These are phyloP conservation scores for Actenoides hombroni DNA, from an alignment of 2,113 vertebrate species.

Conservation along the genomic window DNA sequence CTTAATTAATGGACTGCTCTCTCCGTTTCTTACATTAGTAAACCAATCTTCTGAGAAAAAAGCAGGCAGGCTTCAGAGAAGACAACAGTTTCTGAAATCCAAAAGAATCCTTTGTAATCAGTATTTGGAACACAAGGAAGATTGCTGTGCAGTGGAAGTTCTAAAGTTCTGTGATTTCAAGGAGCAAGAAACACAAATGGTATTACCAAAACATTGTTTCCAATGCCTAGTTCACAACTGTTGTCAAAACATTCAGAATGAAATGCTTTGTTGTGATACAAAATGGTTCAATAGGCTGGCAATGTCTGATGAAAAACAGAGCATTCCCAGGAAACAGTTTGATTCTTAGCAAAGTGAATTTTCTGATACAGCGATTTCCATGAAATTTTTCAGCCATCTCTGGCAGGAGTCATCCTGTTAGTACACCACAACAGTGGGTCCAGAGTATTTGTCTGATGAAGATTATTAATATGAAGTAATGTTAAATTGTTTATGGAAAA, in stretches of 20 bases:
- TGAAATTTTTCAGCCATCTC: neutral
- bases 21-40: neutral
- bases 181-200: neutral
- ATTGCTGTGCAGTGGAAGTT: neutral
- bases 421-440: neutral
- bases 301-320: rapidly evolving
- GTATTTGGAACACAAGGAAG: neutral
- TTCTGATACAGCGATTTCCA: neutral
- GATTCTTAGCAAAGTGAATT: neutral
- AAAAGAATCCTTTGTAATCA: neutral
- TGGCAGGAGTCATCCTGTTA: neutral
- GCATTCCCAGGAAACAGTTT: neutral
- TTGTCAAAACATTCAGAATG: neutral
- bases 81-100: neutral
- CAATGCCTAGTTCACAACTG: neutral
- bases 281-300: neutral
- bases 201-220: neutral
- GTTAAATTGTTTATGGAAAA: neutral
- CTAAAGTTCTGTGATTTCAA: neutral
- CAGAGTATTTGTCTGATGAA: neutral
- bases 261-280: neutral
- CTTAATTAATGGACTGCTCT: neutral
- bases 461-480: neutral
- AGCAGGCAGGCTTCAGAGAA: neutral
- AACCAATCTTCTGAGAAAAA: neutral